Base-by-base conservation (phyloP, 2,113 vertebrate genomes). In the Syngnathoides biaculeatus region DNA sequence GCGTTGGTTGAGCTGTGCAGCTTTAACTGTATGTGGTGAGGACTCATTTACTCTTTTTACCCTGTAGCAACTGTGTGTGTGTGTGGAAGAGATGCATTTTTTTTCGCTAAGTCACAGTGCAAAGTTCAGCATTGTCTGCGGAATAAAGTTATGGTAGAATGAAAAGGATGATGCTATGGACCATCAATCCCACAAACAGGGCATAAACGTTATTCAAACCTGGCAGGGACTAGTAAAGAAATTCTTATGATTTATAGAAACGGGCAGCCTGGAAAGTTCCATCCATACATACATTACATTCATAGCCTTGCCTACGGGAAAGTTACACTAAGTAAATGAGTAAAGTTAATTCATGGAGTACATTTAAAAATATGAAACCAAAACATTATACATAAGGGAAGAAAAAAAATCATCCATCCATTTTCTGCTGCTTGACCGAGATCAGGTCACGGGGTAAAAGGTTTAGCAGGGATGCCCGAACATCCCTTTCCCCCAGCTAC, bases 21-120 rank as follows among this genome's bases (percentile, higher is more conserved):
- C 88, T 87, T 79, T 82, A 71, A 82, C 62, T 72, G 64, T 70
- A 62, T 53, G 42, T 79, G 68, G 40, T 75, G 52, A 80, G 82
- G 76, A 74, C 67, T 80, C 60, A 71, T 87, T 87, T 82, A 69
- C 86, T 86, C 80, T 82, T 77, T 74, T 62, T 68, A 72, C 72
- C 60, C 69, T 73, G 64, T 20, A 27, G 76, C 45, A 81, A 4
- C 24, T 24, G 13, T 38, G 58, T 40, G 45, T 43, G 45, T 43
- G 52, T 69, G 26, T 67, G 26, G 62, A 30, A 64, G 52, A 24
- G 14, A 64, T 55, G 24, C 57, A 68, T 58, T 40, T 43, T 5
- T 59, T 56, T 60, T 43, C 73, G 14, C 43, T 7, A 58, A 19
- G 47, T 65, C 67, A 75, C 14, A 38, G 47, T 57, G 58, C 27